These are phyloP conservation scores for Gallinago undulata DNA, from an alignment of 2,113 vertebrate species.

Conservation along the genomic window DNA sequence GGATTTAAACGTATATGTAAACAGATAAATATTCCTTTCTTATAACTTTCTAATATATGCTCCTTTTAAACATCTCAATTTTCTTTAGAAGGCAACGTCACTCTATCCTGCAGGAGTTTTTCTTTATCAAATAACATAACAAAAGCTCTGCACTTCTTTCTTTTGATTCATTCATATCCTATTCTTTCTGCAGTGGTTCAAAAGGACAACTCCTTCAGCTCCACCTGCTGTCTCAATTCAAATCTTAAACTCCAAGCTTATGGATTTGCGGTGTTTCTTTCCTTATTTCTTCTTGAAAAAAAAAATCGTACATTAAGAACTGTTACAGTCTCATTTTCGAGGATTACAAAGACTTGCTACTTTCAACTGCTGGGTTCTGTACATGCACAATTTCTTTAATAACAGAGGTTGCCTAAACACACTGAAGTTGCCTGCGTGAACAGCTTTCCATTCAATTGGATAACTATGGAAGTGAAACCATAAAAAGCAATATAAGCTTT, in stretches of 20 bases:
- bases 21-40: background rate
- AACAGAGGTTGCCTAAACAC: constrained; percentile 43
- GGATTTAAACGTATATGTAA: background rate
- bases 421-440: constrained; percentile 18
- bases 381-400: constrained; percentile 29
- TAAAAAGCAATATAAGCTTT: constrained; percentile 23
- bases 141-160: constrained; percentile 25
- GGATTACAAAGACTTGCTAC: constrained; percentile 25
- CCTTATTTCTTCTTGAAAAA: background rate
- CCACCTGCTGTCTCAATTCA: constrained; percentile 68
- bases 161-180: constrained; percentile 38
- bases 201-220: constrained; percentile 56
- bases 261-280: background rate
- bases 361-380: constrained; percentile 25
- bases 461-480: constrained; percentile 12
- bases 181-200: background rate
- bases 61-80: background rate
- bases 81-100: background rate
- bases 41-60: background rate
- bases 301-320: background rate
- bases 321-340: background rate
- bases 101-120: background rate
- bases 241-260: background rate
- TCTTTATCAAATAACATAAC: background rate
- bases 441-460: constrained; percentile 21